Evolutionary conservation across 2,888 invertebrate genomes (phyloP).

Genomic region (Campoplex nolae): DNA sequence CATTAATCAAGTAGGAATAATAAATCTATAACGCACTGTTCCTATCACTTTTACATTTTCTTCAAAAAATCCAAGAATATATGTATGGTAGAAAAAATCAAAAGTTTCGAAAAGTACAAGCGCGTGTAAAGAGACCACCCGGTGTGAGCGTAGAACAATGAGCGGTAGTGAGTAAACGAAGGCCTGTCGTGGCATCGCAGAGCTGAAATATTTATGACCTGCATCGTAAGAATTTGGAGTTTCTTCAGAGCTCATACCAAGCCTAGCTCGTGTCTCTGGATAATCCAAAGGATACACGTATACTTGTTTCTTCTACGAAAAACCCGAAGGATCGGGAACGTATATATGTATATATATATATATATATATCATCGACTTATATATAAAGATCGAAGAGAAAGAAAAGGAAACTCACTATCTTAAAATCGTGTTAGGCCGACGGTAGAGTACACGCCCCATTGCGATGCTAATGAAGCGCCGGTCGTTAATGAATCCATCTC

Average conservation of each 20-base stretch:
- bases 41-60: slow-evolving; percentile 3
- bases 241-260: slow-evolving; percentile 60
- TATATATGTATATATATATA: too few species aligned
- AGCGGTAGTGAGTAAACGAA: slow-evolving; percentile 29
- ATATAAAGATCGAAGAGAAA: slow-evolving; percentile 39
- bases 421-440: slow-evolving; percentile 32
- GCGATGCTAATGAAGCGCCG: slow-evolving; percentile 80
- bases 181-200: slow-evolving; percentile 36
- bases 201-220: slow-evolving; percentile 75
- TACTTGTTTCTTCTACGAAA: neutral
- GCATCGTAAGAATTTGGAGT: slow-evolving; percentile 72
- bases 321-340: slow-evolving; percentile 11
- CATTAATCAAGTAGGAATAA: neutral
- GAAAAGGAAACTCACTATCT: slow-evolving; percentile 55
- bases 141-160: slow-evolving; percentile 64
- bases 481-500: slow-evolving; percentile 81
- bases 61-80: slow-evolving; percentile 1
- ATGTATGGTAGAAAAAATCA: slow-evolving; percentile 27
- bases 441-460: slow-evolving; percentile 66
- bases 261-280: slow-evolving; percentile 37
- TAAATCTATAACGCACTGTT: neutral
- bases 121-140: slow-evolving; percentile 43
- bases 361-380: neutral
- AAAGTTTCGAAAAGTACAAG: slow-evolving; percentile 52
- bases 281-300: slow-evolving; percentile 32